phyloP scores from a whole-genome alignment of 2,113 vertebrate genomes.

The Chaetodon auriga region DNA sequence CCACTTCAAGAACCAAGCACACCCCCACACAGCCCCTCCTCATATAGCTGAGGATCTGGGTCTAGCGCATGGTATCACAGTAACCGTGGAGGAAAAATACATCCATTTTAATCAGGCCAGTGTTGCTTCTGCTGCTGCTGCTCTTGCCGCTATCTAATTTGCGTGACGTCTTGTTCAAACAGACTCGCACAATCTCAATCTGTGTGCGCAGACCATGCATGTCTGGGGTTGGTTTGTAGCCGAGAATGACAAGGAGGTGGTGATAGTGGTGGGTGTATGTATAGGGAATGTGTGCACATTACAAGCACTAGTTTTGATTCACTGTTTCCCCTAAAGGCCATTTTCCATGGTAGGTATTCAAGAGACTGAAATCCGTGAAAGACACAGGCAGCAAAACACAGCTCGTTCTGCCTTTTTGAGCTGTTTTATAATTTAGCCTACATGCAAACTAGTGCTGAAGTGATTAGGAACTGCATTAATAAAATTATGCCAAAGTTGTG shows the following conservation, averaged over 20 bases:
- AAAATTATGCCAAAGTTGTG: background rate
- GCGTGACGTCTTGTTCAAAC: constrained; percentile 54
- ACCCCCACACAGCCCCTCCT: constrained; percentile 16
- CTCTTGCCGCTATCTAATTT: constrained; percentile 44
- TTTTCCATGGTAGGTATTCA: constrained; percentile 38
- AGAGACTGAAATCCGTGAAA: constrained; percentile 17
- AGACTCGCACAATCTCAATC: constrained; percentile 12
- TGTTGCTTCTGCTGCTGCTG: constrained; percentile 17
- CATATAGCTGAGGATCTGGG: constrained; percentile 62
- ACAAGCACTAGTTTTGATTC: constrained; percentile 44
- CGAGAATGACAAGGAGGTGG: constrained; percentile 5
- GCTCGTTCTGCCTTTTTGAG: background rate
- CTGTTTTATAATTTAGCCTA: background rate
- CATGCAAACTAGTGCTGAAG: background rate
- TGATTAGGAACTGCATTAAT: constrained; percentile 12
- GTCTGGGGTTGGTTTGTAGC: constrained; percentile 6
- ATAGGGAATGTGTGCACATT: constrained; percentile 19
- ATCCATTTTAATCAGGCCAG: constrained; percentile 75
- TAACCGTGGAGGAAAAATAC: constrained; percentile 53
- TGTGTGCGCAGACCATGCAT: background rate
- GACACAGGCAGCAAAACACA: constrained; percentile 8
- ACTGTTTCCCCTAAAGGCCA: background rate
- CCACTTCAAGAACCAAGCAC: constrained; percentile 58
- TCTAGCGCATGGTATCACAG: constrained; percentile 59
- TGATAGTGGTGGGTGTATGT: constrained; percentile 1